Percentiles rank a stretch among this genome's conserved stretches.
Conservation (phyloP, 92 coral and sea anemone genomes). For the Scolanthus callimorphus region DNA sequence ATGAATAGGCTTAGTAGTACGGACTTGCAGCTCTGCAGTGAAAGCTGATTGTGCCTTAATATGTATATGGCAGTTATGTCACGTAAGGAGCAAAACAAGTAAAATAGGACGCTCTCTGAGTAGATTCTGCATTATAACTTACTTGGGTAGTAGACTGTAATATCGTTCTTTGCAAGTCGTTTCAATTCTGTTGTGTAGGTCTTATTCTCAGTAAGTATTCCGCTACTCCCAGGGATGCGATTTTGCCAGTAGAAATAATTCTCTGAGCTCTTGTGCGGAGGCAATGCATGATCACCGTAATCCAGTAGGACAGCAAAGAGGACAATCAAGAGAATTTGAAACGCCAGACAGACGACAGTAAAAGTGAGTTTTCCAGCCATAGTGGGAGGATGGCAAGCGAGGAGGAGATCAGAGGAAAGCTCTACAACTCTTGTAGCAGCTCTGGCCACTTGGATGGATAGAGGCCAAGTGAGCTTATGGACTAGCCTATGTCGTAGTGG, state of each 20-base stretch:
- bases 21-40: too few relatives aligned
- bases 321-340: constrained; percentile 65
- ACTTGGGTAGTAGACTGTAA: constrained; percentile 31
- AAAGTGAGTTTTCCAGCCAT: constrained; percentile 34
- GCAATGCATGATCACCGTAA: constrained; percentile 69
- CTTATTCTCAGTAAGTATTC: neutral
- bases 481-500: too few relatives aligned
- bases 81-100: too few relatives aligned
- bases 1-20: too few relatives aligned
- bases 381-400: neutral
- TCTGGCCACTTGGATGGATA: too few relatives aligned
- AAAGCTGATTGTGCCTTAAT: too few relatives aligned
- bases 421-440: too few relatives aligned
- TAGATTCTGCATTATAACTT: neutral
- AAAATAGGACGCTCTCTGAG: too few relatives aligned
- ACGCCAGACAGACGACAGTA: constrained; percentile 37
- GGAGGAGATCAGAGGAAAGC: neutral
- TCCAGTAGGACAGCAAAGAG: constrained; percentile 65
- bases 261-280: constrained; percentile 28
- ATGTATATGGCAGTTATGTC: too few relatives aligned
- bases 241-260: constrained; percentile 5
- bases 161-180: constrained; percentile 15
- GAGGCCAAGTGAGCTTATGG: too few relatives aligned
- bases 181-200: neutral
- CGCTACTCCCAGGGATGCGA: neutral